A percentile compares a stretch with the other conserved stretches of the same genome.
Evolutionary conservation across 2,113 vertebrate species (phyloP).

Genomic region (Lagopus leucura): DNA sequence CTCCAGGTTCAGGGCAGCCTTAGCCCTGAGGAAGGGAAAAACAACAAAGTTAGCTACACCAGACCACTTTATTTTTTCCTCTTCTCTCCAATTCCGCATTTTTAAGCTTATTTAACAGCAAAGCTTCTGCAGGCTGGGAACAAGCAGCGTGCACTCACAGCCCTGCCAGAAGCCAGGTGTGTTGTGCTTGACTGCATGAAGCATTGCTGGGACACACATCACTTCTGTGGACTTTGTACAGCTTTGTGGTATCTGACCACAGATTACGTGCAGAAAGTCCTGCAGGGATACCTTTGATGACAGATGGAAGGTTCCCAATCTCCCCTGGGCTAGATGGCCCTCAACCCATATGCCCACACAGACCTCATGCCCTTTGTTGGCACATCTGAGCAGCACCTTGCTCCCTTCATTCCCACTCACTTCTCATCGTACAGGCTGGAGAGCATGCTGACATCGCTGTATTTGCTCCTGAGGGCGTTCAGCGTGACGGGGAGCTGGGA

Average conservation of each 20-base stretch:
- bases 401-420: conserved; percentile 75
- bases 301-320: not conserved
- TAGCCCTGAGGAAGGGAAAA: conserved; percentile 77
- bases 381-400: not conserved
- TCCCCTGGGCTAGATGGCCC: not conserved
- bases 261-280: not conserved
- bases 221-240: not conserved
- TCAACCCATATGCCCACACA: not conserved
- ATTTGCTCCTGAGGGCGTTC: conserved; percentile 85
- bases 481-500: conserved; percentile 84
- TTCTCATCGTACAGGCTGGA: conserved; percentile 88
- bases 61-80: not conserved
- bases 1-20: conserved; percentile 89
- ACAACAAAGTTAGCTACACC: not conserved
- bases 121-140: not conserved
- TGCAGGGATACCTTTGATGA: not conserved
- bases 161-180: not conserved
- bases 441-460: conserved; percentile 79
- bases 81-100: not conserved
- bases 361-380: not conserved
- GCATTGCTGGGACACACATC: not conserved
- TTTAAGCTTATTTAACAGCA: not conserved
- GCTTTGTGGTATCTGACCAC: not conserved
- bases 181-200: not conserved
- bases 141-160: not conserved